Base-by-base conservation (phyloP, 2,888 invertebrate species). In the Imbricaverruca yamaguchii region DNA sequence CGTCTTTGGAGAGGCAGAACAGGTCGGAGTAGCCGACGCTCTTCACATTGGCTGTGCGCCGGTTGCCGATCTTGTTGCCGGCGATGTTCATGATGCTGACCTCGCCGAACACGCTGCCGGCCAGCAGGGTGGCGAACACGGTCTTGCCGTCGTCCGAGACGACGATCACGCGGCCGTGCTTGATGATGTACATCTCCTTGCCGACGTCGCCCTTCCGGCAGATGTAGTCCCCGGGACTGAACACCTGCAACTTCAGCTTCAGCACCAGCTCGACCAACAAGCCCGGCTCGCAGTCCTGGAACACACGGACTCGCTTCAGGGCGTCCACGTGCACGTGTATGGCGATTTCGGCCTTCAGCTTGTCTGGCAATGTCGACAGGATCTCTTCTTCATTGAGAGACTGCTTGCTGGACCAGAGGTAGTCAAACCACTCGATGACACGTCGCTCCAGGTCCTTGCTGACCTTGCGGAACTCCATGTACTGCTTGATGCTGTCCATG, bases 141-240 rank as follows among this genome's bases (percentile, higher is more conserved):
- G 93, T 93, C 85, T 90, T 90, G 9, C 94, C 94, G 87, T 98
- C 95, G 85, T 97, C 97, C 0, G 93, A 95, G 0, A 97, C 97
- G 0, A 98, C 97, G 83, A 89, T 89, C 25, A 97, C 89, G 85
- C 93, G 91, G 10, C 97, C 97, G 81, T 95, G 89, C 88, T 98
- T 98, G 4, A 98, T 96, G 83, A 98, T 98, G 87, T 98, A 98
- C 97, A 98, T 97, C 88, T 98, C 97, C 87, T 96, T 94, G 57
- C 98, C 98, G 11, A 98, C 97, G 86, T 98, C 98, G 0, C 97
- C 97, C 87, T 97, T 97, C 55, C 97, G 91, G 86, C 97, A 98
- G 83, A 98, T 96, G 87, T 95, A 98, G 87, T 98, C 98, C 0
- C 96, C 95, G 0, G 97, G 97, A 86, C 96, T 96, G 87, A 97